Evolutionary conservation across 2,797 vertebrate genomes (phyloP).

Genomic region (Danio aesculapii): DNA sequence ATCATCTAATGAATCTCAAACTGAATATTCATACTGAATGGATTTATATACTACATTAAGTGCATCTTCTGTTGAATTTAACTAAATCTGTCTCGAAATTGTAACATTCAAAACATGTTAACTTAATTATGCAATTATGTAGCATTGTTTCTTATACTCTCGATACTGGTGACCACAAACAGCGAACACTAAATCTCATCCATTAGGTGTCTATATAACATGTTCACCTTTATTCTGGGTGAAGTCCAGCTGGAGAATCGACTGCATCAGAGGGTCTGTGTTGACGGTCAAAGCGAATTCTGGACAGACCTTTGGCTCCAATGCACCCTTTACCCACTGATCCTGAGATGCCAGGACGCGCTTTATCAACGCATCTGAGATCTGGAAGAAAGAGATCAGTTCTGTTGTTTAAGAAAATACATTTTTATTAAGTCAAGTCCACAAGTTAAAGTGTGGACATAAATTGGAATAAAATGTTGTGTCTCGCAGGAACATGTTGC

Average conservation of each 20-base stretch:
- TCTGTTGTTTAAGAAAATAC: neutral
- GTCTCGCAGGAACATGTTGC: too few relatives aligned
- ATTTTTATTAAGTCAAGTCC: too few relatives aligned
- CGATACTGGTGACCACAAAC: neutral
- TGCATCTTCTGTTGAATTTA: too few relatives aligned
- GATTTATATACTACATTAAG: too few relatives aligned
- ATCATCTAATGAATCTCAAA: too few relatives aligned
- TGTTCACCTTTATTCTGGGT: constrained; percentile 93
- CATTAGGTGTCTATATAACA: constrained; percentile 10
- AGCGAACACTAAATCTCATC: neutral
- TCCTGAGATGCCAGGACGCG: constrained; percentile 94
- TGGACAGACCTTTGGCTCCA: constrained; percentile 94
- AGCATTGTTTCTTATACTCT: neutral
- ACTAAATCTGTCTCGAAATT: neutral
- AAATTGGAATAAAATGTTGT: too few relatives aligned
- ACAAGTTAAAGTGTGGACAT: too few relatives aligned
- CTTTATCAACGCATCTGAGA: constrained; percentile 96
- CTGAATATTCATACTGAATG: too few relatives aligned
- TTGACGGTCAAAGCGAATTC: constrained; percentile 94
- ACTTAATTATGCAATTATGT: neutral
- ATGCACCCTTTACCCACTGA: constrained; percentile 96
- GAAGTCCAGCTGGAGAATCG: constrained; percentile 96
- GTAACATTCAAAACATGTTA: neutral
- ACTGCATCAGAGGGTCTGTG: constrained; percentile 91
- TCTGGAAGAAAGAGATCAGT: constrained; percentile 73